These are phyloP conservation scores for Brachypteracias leptosomus DNA, from an alignment of 2,113 vertebrate genomes.

Conservation along the genomic window DNA sequence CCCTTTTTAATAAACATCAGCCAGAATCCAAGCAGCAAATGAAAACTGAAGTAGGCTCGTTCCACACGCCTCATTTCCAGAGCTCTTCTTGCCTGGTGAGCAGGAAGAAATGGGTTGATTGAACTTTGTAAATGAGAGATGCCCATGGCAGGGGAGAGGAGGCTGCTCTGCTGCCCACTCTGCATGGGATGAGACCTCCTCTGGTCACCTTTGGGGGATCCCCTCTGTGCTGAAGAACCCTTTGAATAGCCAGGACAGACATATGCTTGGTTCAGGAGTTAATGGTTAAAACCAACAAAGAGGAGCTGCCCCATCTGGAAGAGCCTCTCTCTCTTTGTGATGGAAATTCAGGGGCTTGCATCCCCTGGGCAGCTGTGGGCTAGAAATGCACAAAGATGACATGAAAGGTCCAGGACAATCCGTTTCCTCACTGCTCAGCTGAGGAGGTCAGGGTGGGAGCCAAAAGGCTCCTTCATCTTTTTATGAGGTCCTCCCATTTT, in stretches of 20 bases:
- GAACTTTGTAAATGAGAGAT: neutral
- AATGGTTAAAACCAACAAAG: neutral
- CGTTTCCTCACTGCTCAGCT: neutral
- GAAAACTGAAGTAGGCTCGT: neutral
- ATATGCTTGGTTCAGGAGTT: neutral
- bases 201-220: neutral
- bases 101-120: neutral
- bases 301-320: constrained; percentile 26
- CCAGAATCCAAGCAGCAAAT: neutral
- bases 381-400: neutral
- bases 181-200: neutral
- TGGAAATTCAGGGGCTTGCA: neutral
- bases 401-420: neutral
- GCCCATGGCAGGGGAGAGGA: neutral
- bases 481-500: neutral
- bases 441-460: neutral
- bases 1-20: neutral
- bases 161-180: neutral
- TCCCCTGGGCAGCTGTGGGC: neutral
- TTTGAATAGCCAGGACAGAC: neutral
- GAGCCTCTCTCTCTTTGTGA: constrained; percentile 31
- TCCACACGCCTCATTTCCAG: neutral
- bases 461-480: neutral
- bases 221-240: neutral
- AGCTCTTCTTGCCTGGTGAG: neutral